Base-by-base conservation (phyloP, 1,140 invertebrate genomes). In the Heliconius himera region DNA sequence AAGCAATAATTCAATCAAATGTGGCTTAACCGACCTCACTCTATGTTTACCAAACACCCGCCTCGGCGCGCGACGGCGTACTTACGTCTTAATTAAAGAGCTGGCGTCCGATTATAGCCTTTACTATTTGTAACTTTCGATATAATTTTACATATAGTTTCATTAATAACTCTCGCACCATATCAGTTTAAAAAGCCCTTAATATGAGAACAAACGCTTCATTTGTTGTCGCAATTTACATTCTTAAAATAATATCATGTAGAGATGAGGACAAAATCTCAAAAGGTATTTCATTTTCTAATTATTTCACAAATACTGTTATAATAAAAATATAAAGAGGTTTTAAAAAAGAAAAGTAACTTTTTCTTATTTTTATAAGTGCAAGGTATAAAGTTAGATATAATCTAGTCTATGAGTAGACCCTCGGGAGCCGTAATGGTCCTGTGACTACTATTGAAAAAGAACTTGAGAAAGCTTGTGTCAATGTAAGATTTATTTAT, bases 1-100 rank as follows among this genome's bases (percentile, higher is more conserved):
- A 85, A 87, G 90, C 89, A 88, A 94, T 94, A 93, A 93, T 92
- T 94, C 90, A 94, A 94, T 94, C 93, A 93, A 84, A 85, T 85
- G 80, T 46, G 87, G 90, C 89, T 94, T 93, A 93, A 87, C 84
- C 84, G 79, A 83, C 85, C 89, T 89, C 85, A 90, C 85, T 81
- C 84, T 77, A 82, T 93, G 90, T 93, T 94, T 94, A 91, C 90
- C 86, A 89, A 93, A 92, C 88, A 90, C 81, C 80, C 78, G 84
- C 91, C 83, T 89, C 86, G 88, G 87, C 85, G 82, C 79, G 85
- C 84, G 82, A 82, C 83, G 82, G 83, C 83, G 83, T 85, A 84
- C 70, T 86, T 88, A 88, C 82, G 77, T 76, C 76, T 73, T 85
- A 80, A 84, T 90, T 88, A 89, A 87, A 72, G 46, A 49, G 29